Base-by-base conservation (phyloP, 2,113 vertebrate species). In the Tetraodon nigroviridis region DNA sequence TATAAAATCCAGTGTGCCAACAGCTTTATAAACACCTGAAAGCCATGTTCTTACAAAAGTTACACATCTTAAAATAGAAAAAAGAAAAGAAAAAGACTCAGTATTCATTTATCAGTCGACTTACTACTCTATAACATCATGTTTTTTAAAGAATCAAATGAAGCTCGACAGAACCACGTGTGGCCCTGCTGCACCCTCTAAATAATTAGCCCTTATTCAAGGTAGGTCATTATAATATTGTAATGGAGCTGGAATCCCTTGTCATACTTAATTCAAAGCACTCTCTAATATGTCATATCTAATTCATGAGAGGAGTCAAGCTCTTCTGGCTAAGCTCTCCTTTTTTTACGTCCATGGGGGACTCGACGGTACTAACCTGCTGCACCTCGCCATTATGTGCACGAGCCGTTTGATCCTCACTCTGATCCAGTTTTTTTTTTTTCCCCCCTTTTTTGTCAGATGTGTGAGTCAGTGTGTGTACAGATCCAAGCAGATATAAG, bases 281-380 rank as follows among this genome's bases (percentile, higher is more conserved):
- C 19, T 67, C 75, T 79, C 67, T 84, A 83, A 83, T 82, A 80
- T 77, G 71, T 81, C 75, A 83, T 86, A 67, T 84, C 75, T 87
- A 83, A 87, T 86, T 87, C 78, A 86, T 79, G 71, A 64, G 73
- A 66, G 66, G 79, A 80, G 74, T 77, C 69, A 62, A 67, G 70
- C 60, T 76, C 59, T 61, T 62, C 71, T 60, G 52, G 51, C 51
- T 70, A 56, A 73, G 71, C 60, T 79, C 55, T 69, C 19, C 63
- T 75, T 73, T 64, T 64, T 65, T 55, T 79, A 52, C 60, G 67
- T 75, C 73, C 52, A 16, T n/a, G 53, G 71, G 53, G 71, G 71
- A 15, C 53, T 58, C 56, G 58, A 60, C 41, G 49, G 19, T 44
- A 40, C 49, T 61, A 74, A 76, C 76, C 62, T 67, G 57, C 75